Evolutionary conservation across 2,797 vertebrate genomes (phyloP).

Genomic region (Emys orbicularis): DNA sequence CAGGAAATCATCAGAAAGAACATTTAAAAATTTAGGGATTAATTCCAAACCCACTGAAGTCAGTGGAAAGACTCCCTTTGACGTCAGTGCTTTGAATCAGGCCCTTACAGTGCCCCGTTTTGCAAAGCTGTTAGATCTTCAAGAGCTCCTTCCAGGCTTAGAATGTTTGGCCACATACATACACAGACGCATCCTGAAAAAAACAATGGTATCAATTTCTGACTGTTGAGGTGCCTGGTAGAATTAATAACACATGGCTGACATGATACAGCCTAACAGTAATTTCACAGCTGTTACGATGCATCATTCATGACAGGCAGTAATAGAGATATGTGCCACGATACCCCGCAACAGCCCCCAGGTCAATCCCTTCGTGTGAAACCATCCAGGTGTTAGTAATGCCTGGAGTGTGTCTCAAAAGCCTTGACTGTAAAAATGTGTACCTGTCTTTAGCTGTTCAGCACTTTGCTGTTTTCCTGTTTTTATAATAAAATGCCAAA

Average conservation of each 20-base stretch:
- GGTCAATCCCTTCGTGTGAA: conserved; percentile 40
- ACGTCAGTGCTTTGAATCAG: background rate
- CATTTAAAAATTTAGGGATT: background rate
- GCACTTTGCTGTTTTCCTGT: background rate
- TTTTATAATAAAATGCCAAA: background rate
- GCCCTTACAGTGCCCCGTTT: background rate
- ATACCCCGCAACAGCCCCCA: background rate
- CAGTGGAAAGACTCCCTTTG: background rate
- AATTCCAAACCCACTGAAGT: background rate
- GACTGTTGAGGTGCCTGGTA: background rate
- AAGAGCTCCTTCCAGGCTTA: background rate
- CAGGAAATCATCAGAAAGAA: background rate
- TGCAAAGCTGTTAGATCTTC: background rate
- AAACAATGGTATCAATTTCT: conserved; percentile 32
- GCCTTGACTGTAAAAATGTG: background rate
- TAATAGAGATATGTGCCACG: background rate
- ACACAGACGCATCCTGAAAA: background rate
- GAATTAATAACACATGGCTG: conserved; percentile 48
- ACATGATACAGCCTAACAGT: conserved; percentile 18
- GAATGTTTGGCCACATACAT: background rate
- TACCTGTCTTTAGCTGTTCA: background rate
- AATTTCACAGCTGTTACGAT: conserved; percentile 10
- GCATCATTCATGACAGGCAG: conserved; percentile 1
- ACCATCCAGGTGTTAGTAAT: background rate
- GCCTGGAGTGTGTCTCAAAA: background rate